Percentiles rank a stretch among this genome's conserved stretches.
phyloP scores from a whole-genome alignment of 2,888 invertebrate species.

The Seladonia tumulorum region DNA sequence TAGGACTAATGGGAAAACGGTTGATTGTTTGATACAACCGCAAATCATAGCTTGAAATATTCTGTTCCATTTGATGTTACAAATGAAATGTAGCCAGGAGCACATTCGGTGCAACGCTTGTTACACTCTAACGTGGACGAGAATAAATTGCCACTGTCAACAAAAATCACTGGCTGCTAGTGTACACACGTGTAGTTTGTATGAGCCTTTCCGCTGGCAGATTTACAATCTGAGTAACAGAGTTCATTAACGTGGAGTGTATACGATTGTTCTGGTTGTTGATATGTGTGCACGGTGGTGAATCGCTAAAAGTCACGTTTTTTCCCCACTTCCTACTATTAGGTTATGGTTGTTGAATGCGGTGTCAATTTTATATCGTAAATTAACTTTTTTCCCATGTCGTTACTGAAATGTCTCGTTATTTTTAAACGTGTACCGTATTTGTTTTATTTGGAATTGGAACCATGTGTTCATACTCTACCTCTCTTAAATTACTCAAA shows the following conservation, averaged over 20 bases:
- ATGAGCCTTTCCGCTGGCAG: neutral
- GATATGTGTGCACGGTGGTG: neutral
- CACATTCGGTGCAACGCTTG: neutral
- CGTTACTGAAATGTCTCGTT: too few species aligned
- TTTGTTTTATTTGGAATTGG: too few species aligned
- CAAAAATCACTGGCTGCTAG: neutral
- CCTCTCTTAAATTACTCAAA: too few species aligned
- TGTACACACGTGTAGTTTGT: neutral
- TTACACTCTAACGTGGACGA: neutral
- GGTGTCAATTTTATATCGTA: too few species aligned
- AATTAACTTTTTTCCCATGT: too few species aligned
- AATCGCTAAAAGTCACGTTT: neutral
- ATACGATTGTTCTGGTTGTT: neutral
- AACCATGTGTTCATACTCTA: too few species aligned
- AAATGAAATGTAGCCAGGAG: neutral
- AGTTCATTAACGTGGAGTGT: neutral
- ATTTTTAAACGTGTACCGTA: too few species aligned
- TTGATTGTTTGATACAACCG: neutral
- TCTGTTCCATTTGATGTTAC: neutral
- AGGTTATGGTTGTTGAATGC: too few species aligned
- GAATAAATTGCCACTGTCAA: slow-evolving; percentile 3
- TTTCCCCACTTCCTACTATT: neutral
- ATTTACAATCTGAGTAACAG: neutral
- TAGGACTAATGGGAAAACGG: neutral
- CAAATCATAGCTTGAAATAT: neutral